Evolutionary conservation across 2,797 vertebrate genomes (phyloP).

Genomic region (Menidia menidia): DNA sequence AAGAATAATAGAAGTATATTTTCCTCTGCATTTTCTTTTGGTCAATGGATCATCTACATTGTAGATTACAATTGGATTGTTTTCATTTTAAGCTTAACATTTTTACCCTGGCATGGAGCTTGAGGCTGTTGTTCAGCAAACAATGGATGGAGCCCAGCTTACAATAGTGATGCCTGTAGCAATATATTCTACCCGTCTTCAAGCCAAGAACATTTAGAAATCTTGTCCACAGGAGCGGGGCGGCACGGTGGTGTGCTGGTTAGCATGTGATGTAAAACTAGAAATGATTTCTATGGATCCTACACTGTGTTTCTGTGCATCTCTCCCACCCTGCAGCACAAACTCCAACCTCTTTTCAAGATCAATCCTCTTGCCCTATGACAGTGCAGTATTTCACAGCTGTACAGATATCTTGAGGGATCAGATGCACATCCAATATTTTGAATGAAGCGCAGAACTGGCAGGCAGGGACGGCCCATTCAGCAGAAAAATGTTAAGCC

Average conservation of each 20-base stretch:
- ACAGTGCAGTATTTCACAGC: slow-evolving; percentile 46
- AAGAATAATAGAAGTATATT: too few relatives aligned
- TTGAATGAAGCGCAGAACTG: slow-evolving; percentile 29
- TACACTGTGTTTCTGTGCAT: background rate
- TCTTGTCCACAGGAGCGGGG: too few relatives aligned
- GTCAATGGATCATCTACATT: background rate
- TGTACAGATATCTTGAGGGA: slow-evolving; percentile 44
- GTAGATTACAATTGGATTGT: background rate
- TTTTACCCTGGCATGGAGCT: background rate
- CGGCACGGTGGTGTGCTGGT: too few relatives aligned
- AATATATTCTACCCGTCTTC: too few relatives aligned
- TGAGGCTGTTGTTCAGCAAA: background rate
- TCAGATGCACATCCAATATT: slow-evolving; percentile 39
- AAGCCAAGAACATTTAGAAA: too few relatives aligned
- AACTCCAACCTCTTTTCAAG: slow-evolving; percentile 22
- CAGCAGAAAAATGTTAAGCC: slow-evolving; percentile 71
- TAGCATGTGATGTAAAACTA: slow-evolving; percentile 12
- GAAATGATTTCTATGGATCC: slow-evolving; percentile 15
- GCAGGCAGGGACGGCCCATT: slow-evolving; percentile 41
- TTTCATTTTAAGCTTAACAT: background rate
- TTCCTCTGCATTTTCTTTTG: background rate
- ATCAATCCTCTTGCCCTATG: slow-evolving; percentile 48
- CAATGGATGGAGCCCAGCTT: background rate
- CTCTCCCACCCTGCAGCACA: slow-evolving; percentile 24
- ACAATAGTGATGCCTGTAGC: too few relatives aligned